Base-by-base conservation (phyloP, 2,113 vertebrate genomes). In the Pseudorectes ferrugineus region DNA sequence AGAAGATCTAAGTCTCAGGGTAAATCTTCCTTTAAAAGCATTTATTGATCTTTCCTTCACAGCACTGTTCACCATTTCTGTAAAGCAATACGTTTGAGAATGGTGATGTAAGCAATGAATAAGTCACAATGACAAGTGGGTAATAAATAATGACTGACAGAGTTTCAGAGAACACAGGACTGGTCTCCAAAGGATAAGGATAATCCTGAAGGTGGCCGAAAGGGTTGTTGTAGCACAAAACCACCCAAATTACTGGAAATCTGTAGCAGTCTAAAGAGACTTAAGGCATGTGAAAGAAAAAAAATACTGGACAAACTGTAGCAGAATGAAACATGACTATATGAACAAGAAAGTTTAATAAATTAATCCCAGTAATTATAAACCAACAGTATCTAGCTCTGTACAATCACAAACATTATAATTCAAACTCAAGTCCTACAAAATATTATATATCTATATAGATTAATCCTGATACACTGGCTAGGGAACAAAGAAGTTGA, bases 81-180 rank as follows among this genome's bases (percentile, higher is more conserved):
- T 96, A 93, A 96, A 96, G 94, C 68, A 95, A 92, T 90, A 90
- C 29, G 51, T 96, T 92, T 70, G 90, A 92, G 94, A 94, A 97
- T 72, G 88, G 93, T 96, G 96, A 97, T 96, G 89, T 89, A 96
- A 96, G 95, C 93, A 95, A 96, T 93, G 89, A 96, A 65, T 97
- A 96, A 97, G 94, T 95, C 89, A 95, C 92, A 89, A 48, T 87
- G 91, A 95, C 91, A 97, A 95, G 68, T 65, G 70, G 85, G 82
- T 95, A 96, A 96, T 97, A 97, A 96, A 97, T 93, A 97, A 96
- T 58, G 71, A 91, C 84, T 95, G 86, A 81, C 62, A 94, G 90
- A 93, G 31, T 76, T 95, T 94, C 66, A 95, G 62, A 95, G 76
- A 88, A 95, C 75, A 67, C 25, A 85, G 12, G 35, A 65, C 40